Conservation (phyloP, 2,797 vertebrate species). For the Setipinna tenuifilis region DNA sequence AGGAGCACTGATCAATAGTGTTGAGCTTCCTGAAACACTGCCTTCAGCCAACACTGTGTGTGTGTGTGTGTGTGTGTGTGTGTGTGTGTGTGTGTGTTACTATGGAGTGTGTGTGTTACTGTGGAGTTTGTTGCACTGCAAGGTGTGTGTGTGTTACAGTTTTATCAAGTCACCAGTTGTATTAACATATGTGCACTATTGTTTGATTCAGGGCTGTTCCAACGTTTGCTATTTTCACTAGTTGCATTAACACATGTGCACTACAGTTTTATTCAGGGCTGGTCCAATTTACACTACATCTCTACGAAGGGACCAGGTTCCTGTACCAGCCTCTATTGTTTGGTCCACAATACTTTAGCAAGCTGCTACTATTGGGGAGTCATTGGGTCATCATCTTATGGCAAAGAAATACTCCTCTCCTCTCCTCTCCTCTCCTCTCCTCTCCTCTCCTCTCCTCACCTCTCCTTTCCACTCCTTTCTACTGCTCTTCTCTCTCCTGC, state of each 20-base stretch:
- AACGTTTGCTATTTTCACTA: no score
- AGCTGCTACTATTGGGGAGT: background rate
- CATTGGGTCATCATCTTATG: slow-evolving; percentile 9
- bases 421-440: background rate
- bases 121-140: no score
- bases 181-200: no score
- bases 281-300: no score
- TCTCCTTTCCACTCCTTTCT: background rate
- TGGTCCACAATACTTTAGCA: slow-evolving; percentile 10
- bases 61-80: background rate
- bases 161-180: no score
- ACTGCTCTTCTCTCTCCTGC: background rate
- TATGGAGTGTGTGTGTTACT: no score
- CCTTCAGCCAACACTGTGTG: background rate
- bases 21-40: background rate
- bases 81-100: no score
- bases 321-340: background rate
- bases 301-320: background rate
- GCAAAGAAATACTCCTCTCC: slow-evolving; percentile 1
- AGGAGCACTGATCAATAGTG: background rate
- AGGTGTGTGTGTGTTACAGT: no score
- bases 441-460: background rate
- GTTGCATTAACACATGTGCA: no score
- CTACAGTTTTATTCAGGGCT: no score
- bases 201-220: no score